Percentiles rank a stretch among this genome's conserved stretches.
Conservation (phyloP, 2,113 vertebrate genomes). For the Lamprologus tigripictilis region DNA sequence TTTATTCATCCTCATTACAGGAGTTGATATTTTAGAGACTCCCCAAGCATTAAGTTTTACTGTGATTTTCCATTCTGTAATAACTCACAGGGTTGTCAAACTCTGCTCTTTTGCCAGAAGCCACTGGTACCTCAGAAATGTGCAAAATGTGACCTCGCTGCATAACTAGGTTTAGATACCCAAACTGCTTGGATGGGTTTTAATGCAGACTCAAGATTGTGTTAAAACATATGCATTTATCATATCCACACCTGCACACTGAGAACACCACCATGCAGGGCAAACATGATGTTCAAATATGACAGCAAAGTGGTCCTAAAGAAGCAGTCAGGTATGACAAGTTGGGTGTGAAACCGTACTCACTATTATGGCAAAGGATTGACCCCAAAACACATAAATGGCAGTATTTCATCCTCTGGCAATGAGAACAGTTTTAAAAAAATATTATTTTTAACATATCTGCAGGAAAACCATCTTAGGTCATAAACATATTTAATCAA, state of each 20-base stretch:
- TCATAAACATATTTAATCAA: background rate
- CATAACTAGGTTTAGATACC: background rate
- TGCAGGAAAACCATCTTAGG: background rate
- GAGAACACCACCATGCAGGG: background rate
- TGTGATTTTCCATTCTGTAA: background rate
- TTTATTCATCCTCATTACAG: background rate
- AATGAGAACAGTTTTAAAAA: background rate
- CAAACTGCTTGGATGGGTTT: background rate
- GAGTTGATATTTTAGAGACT: background rate
- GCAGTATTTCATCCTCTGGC: background rate
- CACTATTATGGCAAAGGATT: background rate
- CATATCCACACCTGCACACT: background rate
- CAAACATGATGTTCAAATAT: background rate
- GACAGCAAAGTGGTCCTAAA: accelerated
- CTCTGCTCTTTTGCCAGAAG: background rate
- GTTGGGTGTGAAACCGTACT: background rate
- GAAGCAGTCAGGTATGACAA: background rate
- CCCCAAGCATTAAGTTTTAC: background rate
- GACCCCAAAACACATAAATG: background rate
- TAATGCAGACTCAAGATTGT: background rate
- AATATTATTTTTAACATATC: background rate
- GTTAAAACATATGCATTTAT: background rate
- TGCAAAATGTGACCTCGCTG: background rate
- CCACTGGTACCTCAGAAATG: background rate
- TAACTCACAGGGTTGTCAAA: background rate